Percentiles rank a stretch among this genome's conserved stretches.
Evolutionary conservation across 2,888 invertebrate species (phyloP).

Genomic region (Drosophila nigricruria): DNA sequence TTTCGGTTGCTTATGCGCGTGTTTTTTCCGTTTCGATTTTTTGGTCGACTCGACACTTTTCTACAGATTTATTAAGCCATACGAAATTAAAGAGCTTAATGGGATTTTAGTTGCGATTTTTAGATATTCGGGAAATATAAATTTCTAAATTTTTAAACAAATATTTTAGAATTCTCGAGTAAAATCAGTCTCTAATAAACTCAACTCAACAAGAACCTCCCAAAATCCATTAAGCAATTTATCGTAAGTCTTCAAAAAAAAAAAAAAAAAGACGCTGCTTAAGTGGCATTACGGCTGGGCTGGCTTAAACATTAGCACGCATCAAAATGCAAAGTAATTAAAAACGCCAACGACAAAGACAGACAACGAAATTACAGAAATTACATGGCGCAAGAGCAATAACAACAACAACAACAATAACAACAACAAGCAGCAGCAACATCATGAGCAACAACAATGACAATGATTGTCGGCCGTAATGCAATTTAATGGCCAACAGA

Average conservation of each 20-base stretch:
- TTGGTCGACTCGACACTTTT: slow-evolving; percentile 16
- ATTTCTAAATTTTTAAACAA: too few relatives aligned
- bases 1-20: slow-evolving; percentile 47
- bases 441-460: slow-evolving; percentile 33
- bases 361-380: slow-evolving; percentile 57
- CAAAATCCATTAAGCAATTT: not conserved
- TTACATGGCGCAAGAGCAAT: slow-evolving; percentile 46
- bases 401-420: slow-evolving; percentile 28
- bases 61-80: not conserved
- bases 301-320: slow-evolving; percentile 46
- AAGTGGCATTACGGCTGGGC: slow-evolving; percentile 23
- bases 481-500: slow-evolving; percentile 73
- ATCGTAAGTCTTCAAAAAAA: not conserved
- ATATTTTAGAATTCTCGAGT: not conserved
- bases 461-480: slow-evolving; percentile 64
- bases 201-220: not conserved
- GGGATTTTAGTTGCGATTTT: not conserved
- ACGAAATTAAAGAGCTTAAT: not conserved
- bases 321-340: slow-evolving; percentile 61
- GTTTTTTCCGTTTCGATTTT: slow-evolving; percentile 69
- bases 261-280: slow-evolving; percentile 1
- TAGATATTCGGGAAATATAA: too few relatives aligned
- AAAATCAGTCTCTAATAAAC: too few relatives aligned
- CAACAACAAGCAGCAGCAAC: slow-evolving; percentile 8
- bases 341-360: slow-evolving; percentile 47